Base-by-base conservation (phyloP, 2,797 vertebrate genomes). In the Lindbergichthys nudifrons region DNA sequence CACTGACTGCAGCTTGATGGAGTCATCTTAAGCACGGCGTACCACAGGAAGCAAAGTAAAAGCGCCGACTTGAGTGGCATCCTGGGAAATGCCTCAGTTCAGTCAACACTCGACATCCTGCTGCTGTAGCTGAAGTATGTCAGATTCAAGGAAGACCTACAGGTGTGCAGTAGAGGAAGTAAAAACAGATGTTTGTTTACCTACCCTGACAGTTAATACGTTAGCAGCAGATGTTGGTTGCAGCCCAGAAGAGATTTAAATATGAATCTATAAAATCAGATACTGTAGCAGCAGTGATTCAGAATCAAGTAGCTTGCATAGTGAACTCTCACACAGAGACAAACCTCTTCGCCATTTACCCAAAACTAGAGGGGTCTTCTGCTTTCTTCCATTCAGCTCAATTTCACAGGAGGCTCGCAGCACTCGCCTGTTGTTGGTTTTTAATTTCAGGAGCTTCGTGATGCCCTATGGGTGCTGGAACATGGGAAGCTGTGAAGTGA, bases 401-500 rank as follows among this genome's bases (percentile, higher is more conserved):
- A 50, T 26, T 52, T 66, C 60, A 51, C 53, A 57, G 73, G 52
- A 60, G 53, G 66, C 56, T 50, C 62, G 4, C 60, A 47, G 66
- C 66, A 11, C 41, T 12, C 18, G 30, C 19, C 65, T 77, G 81
- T 68, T 77, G 75, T 70, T 70, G 74, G 52, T 73, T 77, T 87
- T 88, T 86, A 82, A 87, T 88, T 90, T 77, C 67, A 54, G 52
- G 64, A 82, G 57, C 77, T 19, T 71, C 77, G 77, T 79, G 86
- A 79, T 1, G 32, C 69, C 73, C 73, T 43, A 48, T 23, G 50
- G 73, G 65, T 30, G 56, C 41, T 0, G 77, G 64, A 61, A 82
- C 66, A 81, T 43, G 32, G 60, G 50, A 61, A 65, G 74, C 82
- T 82, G 81, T 39, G 78, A 83, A 70, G 76, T 85, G 86, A 89